Percentiles rank a stretch among this genome's conserved stretches.
Evolutionary conservation across 2,797 vertebrate genomes (phyloP).

Genomic region (Gallinago stenura): DNA sequence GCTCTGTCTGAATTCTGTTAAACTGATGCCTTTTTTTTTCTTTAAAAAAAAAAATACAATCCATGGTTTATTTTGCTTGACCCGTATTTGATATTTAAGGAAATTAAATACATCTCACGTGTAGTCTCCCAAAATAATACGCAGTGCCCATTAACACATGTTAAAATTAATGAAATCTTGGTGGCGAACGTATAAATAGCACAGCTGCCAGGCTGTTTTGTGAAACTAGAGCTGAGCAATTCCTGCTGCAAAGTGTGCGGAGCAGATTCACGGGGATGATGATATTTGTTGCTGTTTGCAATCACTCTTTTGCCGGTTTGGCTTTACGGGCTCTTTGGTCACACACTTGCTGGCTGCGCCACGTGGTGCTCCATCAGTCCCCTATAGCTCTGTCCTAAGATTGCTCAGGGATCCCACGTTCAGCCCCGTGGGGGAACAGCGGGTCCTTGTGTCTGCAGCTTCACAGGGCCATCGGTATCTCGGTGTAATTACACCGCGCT

Average conservation of each 20-base stretch:
- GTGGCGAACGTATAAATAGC: slow-evolving; percentile 29
- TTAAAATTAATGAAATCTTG: slow-evolving; percentile 48
- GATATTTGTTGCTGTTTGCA: background rate
- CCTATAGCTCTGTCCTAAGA: background rate
- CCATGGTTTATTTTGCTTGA: slow-evolving; percentile 46
- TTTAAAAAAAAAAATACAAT: background rate
- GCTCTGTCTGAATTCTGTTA: slow-evolving; percentile 48
- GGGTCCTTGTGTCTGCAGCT: background rate
- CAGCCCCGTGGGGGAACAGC: background rate
- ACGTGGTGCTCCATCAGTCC: background rate
- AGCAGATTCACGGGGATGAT: background rate
- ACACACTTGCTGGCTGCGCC: background rate
- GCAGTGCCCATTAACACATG: background rate
- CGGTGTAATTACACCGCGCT: fast-evolving
- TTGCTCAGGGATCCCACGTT: background rate
- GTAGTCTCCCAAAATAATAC: slow-evolving; percentile 29
- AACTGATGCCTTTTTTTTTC: background rate
- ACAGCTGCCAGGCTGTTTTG: background rate
- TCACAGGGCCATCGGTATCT: background rate
- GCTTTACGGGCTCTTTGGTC: background rate
- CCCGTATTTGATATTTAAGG: slow-evolving; percentile 53
- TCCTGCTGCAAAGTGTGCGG: background rate
- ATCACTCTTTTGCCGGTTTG: background rate
- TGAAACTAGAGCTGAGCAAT: background rate
- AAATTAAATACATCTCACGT: slow-evolving; percentile 63